Conservation (phyloP, 2,888 invertebrate species). For the Glomeris marginata region DNA sequence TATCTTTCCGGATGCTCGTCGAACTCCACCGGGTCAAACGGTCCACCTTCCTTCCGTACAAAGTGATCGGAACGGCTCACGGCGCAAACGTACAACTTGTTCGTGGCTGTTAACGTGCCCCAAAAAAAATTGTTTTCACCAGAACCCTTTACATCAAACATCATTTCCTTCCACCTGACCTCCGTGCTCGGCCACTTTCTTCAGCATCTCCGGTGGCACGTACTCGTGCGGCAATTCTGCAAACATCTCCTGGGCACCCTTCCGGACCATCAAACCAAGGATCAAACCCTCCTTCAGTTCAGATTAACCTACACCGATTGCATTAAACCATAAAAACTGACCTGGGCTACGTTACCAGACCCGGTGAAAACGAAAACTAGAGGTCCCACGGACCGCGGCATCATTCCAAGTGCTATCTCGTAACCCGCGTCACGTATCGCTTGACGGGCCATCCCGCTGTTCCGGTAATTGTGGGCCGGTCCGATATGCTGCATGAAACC, state of each 20-base stretch:
- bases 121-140: conserved; percentile 2
- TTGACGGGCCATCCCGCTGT: conserved; percentile 93
- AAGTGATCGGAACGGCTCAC: conserved; percentile 87
- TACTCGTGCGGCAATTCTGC: conserved; percentile 96
- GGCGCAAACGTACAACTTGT: conserved; percentile 92
- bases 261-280: background rate
- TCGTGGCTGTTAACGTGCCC: conserved; percentile 48
- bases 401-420: conserved; percentile 84
- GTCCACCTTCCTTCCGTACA: conserved; percentile 79
- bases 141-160: background rate
- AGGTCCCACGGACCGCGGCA: conserved; percentile 97
- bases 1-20: conserved; percentile 86
- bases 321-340: conserved; percentile 18
- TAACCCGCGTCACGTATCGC: conserved; percentile 98
- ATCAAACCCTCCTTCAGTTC: background rate
- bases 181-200: conserved; percentile 93
- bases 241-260: conserved; percentile 56
- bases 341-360: conserved; percentile 88
- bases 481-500: conserved; percentile 61
- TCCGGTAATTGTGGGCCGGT: conserved; percentile 95
- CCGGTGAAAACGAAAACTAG: conserved; percentile 97
- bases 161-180: conserved; percentile 41
- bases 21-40: conserved; percentile 79
- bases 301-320: background rate
- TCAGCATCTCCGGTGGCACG: conserved; percentile 84